Evolutionary conservation across 2,797 vertebrate genomes (phyloP), one percentile per base, ranked within the genome.

Genomic region (Peromyscus melanophrys): DNA sequence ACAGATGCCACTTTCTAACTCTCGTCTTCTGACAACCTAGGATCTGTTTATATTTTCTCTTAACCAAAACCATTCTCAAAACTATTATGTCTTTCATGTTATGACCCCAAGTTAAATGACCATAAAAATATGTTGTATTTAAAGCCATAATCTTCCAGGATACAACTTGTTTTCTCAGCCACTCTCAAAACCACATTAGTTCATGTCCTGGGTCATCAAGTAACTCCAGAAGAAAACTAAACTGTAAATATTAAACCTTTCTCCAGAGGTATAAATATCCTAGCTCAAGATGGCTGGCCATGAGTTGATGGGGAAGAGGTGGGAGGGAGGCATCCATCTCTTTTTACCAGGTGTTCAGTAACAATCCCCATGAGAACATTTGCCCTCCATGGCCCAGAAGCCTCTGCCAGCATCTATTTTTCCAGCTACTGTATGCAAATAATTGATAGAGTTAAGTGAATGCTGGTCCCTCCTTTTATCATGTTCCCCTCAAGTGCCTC

Each of bases 371-470:
- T 40, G 77, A 43, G n/a, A 84, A 75, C 43, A 55, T 61, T 83
- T 63, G 73, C 21, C 0, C 81, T 84, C 61, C 34, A 0, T 0
- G 90, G 76, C 73, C 69, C 14, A 37, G 57, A 71, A 94, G 77
- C 96, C n/a, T 82, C 76, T 78, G 25, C 73, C 75, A 73, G 92
- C 27, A 34, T 96, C 91, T 69, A n/a, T 88, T 96, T 96, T 95
- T 84, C 88, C 93, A 80, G 34, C 78, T 92, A 31, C 25, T 80
- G 16, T 92, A 73, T 89, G 83, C 69, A 69, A 59, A 63, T 34
- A 76, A 90, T 73, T 98, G 94, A 96, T 93, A 94, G 97, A 75
- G 75, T 88, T 92, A 95, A 92, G 83, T 77, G 92, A 95, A 84
- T 69, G 21, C 61, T 2, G 31, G 1, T 95, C 95, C 59, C 95